Conservation (phyloP, 2,797 vertebrate genomes). For the Ceryle rudis region DNA sequence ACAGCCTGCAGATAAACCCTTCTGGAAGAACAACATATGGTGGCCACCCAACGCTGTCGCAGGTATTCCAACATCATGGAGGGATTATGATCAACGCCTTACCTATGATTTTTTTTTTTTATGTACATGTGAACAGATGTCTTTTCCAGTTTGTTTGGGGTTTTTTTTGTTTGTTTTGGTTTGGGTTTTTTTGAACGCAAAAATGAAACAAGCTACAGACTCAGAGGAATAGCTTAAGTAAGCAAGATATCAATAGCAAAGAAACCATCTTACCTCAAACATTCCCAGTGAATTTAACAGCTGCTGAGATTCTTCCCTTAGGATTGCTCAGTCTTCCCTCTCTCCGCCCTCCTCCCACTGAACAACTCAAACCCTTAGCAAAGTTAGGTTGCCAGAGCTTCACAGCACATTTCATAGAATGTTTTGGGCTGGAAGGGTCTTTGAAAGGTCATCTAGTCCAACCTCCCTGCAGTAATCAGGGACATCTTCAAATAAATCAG, state of each 20-base stretch:
- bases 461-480: background rate
- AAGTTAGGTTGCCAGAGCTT: background rate
- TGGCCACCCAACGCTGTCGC: background rate
- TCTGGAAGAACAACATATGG: background rate
- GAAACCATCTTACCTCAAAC: background rate
- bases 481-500: background rate
- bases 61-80: background rate
- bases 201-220: background rate
- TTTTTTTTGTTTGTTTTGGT: background rate
- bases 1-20: background rate
- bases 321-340: background rate
- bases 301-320: background rate
- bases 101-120: background rate
- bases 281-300: background rate
- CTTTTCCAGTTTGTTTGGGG: background rate
- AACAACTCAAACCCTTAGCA: background rate
- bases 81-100: background rate
- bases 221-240: background rate
- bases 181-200: background rate
- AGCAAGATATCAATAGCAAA: background rate
- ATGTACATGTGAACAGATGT: background rate
- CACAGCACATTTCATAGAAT: background rate
- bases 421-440: background rate
- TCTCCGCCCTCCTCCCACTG: background rate
- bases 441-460: background rate